A percentile compares a stretch with the other conserved stretches of the same genome.
phyloP scores from a whole-genome alignment of 1,140 invertebrate species.

The Cyclina sinensis region DNA sequence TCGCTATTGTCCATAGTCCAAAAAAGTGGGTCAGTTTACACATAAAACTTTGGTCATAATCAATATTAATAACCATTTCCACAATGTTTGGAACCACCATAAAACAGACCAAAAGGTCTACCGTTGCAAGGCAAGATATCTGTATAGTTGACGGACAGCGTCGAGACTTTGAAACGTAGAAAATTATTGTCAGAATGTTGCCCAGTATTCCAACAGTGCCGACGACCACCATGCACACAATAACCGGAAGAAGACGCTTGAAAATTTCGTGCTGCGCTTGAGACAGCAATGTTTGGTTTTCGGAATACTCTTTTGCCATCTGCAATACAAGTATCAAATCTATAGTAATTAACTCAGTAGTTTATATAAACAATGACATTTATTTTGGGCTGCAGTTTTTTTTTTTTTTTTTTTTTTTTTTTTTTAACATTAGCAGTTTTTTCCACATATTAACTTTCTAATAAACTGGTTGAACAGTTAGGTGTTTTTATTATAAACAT shows the following conservation, averaged over 20 bases:
- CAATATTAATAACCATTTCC: neutral
- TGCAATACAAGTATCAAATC: neutral
- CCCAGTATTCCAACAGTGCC: neutral
- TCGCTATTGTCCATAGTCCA: neutral
- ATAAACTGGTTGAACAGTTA: too few species aligned
- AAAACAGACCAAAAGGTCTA: neutral
- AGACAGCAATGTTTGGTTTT: neutral
- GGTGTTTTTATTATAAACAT: too few species aligned
- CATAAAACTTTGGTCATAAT: neutral
- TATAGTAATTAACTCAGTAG: too few species aligned
- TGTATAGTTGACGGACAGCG: neutral
- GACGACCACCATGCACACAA: neutral
- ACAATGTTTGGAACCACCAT: neutral
- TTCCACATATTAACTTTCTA: too few species aligned
- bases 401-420: too few species aligned
- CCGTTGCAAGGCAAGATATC: neutral
- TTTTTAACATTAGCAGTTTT: too few species aligned
- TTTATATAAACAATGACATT: too few species aligned
- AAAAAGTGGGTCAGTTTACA: constrained; percentile 27
- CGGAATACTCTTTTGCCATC: neutral
- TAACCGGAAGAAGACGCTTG: neutral
- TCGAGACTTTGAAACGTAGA: neutral
- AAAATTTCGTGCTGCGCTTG: neutral
- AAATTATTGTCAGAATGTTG: neutral
- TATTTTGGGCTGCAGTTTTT: too few species aligned